Base-by-base conservation (phyloP, 1,140 invertebrate genomes). In the Brachionus sp. region DNA sequence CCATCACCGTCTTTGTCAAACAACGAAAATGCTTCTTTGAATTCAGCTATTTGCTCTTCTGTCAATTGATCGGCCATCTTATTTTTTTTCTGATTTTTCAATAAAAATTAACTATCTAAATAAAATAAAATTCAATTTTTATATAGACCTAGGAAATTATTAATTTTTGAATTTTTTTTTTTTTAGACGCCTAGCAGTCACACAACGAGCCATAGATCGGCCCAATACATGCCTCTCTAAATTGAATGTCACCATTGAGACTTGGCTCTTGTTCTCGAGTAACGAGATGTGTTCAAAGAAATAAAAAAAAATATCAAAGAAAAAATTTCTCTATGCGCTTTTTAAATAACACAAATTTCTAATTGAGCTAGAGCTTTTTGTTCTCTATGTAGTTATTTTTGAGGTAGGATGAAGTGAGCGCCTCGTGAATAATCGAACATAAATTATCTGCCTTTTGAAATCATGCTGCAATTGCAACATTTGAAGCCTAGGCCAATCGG, bases 1-100 rank as follows among this genome's bases (percentile, higher is more conserved):
- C 98, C 97, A 92, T 99, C 97, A 84, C 97, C 97, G 90, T 99
- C 96, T 91, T 98, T 98, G 91, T 98, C 97, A 91, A 98, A 98
- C 86, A 98, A 92, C 90, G 95, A 97, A 90, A 98, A 98, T 84
- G 97, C 97, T 91, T 98, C 96, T 92, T 98, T 98, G 92, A 98
- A 98, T 91, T 98, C 96, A 16, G 95, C 95, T 89, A 97, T 97
- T 91, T 97, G 95, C 92, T 97, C 95, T 90, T 97, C 95, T 90
- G 95, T 97, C 87, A 97, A 92, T 92, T 97, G 95, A 91, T 97
- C 95, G 89, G 95, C 95, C 95, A 83, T 83, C 23, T 82, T 77
- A 13, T 73, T 62, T 78, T 62, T 78, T 73, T n/a, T 73, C 33
- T 66, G 3, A 35, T 33, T 1, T 66, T 33, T 4, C 33, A n/a